Evolutionary conservation across 2,113 vertebrate genomes (phyloP).

Genomic region (Odocoileus hemionus): DNA sequence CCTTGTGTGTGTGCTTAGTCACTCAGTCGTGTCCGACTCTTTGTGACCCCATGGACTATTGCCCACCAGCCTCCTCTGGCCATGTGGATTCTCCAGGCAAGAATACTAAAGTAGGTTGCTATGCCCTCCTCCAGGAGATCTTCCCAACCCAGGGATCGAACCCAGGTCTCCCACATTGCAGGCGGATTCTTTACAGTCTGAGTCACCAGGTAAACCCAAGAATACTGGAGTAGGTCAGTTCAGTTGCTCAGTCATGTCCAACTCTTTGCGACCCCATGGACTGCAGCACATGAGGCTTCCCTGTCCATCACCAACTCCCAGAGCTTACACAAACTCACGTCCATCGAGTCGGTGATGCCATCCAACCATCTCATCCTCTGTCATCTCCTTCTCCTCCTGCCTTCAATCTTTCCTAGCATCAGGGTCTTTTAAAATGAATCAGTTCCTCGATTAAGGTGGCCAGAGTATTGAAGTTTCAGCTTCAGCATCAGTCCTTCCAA

Average conservation of each 20-base stretch:
- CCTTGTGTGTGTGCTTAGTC: not conserved
- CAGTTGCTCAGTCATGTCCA: rapidly evolving
- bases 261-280: not conserved
- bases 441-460: not conserved
- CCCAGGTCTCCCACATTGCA: not conserved
- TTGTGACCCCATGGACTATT: not conserved
- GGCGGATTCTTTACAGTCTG: not conserved
- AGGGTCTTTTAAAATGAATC: not conserved
- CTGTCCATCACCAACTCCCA: not conserved
- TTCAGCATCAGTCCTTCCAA: not conserved
- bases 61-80: not conserved
- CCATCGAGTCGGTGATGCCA: not conserved
- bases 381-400: not conserved
- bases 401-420: not conserved
- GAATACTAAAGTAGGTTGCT: not conserved
- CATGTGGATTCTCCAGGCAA: not conserved
- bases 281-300: not conserved
- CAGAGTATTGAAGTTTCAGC: not conserved
- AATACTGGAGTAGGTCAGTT: not conserved
- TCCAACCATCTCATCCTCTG: not conserved
- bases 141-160: not conserved
- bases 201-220: not conserved
- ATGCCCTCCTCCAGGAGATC: not conserved
- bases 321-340: not conserved
- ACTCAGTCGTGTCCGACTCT: not conserved